Conservation (phyloP, 2,113 vertebrate genomes). For the Anhinga rufa region DNA sequence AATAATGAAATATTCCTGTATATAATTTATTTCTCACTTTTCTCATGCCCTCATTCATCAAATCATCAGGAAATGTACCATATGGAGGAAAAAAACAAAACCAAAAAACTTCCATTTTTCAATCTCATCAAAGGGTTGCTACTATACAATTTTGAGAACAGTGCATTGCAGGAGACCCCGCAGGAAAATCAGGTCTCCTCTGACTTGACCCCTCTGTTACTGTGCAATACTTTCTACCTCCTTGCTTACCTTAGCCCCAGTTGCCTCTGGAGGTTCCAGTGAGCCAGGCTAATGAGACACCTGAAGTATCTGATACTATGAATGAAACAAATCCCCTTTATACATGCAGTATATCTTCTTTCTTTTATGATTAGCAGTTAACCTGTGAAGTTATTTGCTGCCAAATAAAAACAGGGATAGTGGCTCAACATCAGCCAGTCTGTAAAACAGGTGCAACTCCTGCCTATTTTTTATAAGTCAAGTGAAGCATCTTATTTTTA, state of each 20-base stretch:
- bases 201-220: not conserved
- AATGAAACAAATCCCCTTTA: not conserved
- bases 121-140: not conserved
- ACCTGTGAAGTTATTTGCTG: not conserved
- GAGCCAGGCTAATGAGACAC: not conserved
- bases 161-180: not conserved
- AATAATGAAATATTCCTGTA: not conserved
- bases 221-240: not conserved
- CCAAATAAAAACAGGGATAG: not conserved
- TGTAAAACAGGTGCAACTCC: not conserved
- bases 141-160: not conserved
- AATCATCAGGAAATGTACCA: not conserved
- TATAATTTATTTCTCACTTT: not conserved
- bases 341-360: not conserved
- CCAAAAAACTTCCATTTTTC: not conserved
- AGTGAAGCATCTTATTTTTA: not conserved
- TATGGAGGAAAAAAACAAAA: not conserved
- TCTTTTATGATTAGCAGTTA: not conserved
- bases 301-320: not conserved
- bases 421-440: not conserved
- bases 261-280: not conserved
- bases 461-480: not conserved
- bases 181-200: not conserved
- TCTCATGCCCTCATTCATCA: not conserved
- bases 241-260: not conserved